Percentiles rank a stretch among this genome's conserved stretches.
phyloP scores from a whole-genome alignment of 2,113 vertebrate genomes.

The Pteropus alecto region DNA sequence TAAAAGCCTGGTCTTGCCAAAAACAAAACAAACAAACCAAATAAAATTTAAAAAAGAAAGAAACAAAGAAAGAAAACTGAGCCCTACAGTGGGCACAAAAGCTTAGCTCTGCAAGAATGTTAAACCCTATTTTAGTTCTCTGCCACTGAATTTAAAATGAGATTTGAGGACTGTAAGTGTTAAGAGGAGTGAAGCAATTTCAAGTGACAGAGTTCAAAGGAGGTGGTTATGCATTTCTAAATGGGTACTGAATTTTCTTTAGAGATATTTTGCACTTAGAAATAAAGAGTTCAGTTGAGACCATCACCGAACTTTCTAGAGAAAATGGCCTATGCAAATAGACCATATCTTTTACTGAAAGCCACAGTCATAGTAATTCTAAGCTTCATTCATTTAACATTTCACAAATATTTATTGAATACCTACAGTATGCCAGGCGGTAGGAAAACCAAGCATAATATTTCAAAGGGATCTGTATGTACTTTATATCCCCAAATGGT shows the following conservation, averaged over 20 bases:
- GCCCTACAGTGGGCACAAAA: slow-evolving; percentile 32
- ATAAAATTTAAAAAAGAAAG: background rate
- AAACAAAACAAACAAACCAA: slow-evolving; percentile 48
- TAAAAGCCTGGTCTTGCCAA: slow-evolving; percentile 8
- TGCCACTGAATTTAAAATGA: slow-evolving; percentile 67
- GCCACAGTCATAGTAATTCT: background rate
- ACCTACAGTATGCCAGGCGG: background rate
- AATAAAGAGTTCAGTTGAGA: slow-evolving; percentile 61
- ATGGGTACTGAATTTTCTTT: slow-evolving; percentile 54
- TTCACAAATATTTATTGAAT: slow-evolving; percentile 61
- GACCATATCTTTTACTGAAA: background rate
- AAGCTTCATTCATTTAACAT: slow-evolving; percentile 41
- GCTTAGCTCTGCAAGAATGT: slow-evolving; percentile 64
- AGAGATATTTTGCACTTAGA: slow-evolving; percentile 67
- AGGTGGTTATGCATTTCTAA: slow-evolving; percentile 66
- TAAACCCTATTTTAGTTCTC: slow-evolving; percentile 60
- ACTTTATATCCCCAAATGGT: background rate
- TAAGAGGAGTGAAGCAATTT: slow-evolving; percentile 71
- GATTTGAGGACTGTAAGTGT: slow-evolving; percentile 43
- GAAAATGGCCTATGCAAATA: slow-evolving; percentile 33
- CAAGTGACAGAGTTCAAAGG: slow-evolving; percentile 76
- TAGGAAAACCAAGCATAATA: background rate
- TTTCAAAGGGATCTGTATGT: background rate
- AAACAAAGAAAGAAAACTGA: background rate
- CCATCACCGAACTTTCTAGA: slow-evolving; percentile 26